Conservation (phyloP, 2,888 invertebrate genomes). For the Lepidonotus clava region DNA sequence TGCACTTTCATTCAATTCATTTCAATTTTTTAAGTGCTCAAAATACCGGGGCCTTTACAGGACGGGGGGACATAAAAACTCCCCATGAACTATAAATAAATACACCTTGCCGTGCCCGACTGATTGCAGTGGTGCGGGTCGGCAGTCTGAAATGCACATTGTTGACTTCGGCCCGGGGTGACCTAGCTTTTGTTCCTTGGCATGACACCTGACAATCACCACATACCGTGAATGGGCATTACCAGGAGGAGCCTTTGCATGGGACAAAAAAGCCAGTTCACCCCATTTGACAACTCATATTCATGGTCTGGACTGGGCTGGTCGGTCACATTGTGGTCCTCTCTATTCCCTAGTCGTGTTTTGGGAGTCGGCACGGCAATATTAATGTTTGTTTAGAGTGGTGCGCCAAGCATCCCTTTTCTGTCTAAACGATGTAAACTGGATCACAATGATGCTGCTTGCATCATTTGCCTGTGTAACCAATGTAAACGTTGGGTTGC, state of each 20-base stretch:
- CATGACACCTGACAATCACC: conserved; percentile 20
- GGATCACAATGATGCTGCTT: neutral
- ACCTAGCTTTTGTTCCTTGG: neutral
- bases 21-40: neutral
- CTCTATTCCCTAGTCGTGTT: neutral
- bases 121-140: neutral
- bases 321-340: neutral
- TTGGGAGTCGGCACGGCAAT: neutral
- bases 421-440: neutral
- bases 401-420: neutral
- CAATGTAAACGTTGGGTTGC: no score
- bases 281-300: neutral
- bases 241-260: neutral
- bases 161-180: neutral
- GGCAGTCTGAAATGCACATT: neutral
- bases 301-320: neutral
- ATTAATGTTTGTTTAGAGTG: neutral
- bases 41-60: neutral
- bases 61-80: neutral
- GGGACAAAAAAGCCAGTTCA: neutral
- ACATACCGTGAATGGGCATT: neutral
- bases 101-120: neutral
- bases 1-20: neutral
- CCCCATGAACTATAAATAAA: neutral
- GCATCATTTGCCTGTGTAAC: no score